These are phyloP conservation scores for Verasper variegatus DNA, from an alignment of 2,113 vertebrate species.

Conservation along the genomic window DNA sequence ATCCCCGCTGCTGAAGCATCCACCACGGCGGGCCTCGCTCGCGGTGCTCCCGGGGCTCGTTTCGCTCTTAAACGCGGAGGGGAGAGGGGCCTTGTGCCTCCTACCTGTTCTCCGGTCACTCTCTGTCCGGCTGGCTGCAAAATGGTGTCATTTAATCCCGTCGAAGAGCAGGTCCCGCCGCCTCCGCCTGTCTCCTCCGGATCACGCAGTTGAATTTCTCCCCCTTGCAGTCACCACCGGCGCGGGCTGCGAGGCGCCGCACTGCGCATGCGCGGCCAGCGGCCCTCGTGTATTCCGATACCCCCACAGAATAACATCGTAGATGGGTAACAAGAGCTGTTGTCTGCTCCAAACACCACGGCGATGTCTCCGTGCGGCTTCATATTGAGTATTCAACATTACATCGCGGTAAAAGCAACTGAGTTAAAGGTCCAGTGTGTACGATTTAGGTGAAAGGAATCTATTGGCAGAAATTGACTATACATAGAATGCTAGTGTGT, in stretches of 20 bases:
- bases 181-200: slow-evolving; percentile 62
- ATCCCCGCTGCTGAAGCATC: slow-evolving; percentile 45
- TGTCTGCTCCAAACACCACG: too few relatives aligned
- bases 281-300: not conserved
- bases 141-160: slow-evolving; percentile 43
- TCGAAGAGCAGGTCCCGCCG: slow-evolving; percentile 33
- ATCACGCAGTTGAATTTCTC: slow-evolving; percentile 82
- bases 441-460: too few relatives aligned
- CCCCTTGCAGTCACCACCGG: slow-evolving; percentile 71
- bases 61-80: not conserved
- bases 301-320: too few relatives aligned
- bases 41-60: not conserved
- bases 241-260: slow-evolving; percentile 61
- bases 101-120: slow-evolving; percentile 69
- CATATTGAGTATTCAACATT: too few relatives aligned
- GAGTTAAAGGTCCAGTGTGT: too few relatives aligned
- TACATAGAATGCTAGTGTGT: too few relatives aligned
- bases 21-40: slow-evolving; percentile 13
- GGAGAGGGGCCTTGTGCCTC: not conserved
- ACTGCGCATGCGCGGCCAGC: slow-evolving; percentile 68
- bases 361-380: too few relatives aligned
- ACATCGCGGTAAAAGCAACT: too few relatives aligned
- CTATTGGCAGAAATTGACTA: too few relatives aligned
- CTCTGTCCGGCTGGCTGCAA: slow-evolving; percentile 37
- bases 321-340: too few relatives aligned